Evolutionary conservation across 1,140 invertebrate genomes (phyloP), one percentile per base, ranked within the genome.

Genomic region (Drosophila kurseongensis): DNA sequence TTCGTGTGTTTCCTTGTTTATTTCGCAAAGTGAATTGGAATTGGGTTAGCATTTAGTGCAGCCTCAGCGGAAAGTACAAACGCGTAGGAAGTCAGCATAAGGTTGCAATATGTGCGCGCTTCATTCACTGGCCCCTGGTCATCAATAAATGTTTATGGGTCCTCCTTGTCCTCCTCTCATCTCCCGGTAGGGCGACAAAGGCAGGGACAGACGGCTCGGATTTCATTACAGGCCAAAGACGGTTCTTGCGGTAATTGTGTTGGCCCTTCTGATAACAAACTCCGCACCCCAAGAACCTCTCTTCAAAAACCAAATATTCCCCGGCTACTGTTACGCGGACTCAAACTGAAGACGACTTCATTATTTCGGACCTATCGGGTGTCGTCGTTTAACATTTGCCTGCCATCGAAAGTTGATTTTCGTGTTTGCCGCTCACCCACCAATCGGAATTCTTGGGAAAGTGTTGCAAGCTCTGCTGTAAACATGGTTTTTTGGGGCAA

Each of bases 361-460:
- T 88, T 77, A 65, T 65, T 45, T 72, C 42, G 44, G 40, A 13
- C 3, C 52, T 59, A 51, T 77, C 51, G 67, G 48, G 58, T 81
- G 73, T 62, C 71, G 60, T 9, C 65, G 65, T 57, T 71, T 57
- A 57, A 18, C 61, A 75, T 59, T 77, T 47, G 55, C 42, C 54
- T 61, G 47, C 51, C 23, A 80, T 89, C 84, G 80, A 88, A 88
- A 88, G 84, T 86, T 89, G 83, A 76, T 88, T 78, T 88, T 86
- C 63, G 60, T 88, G 79, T 79, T 63, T 56, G 65, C 73, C 71
- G 66, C 63, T 35, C 48, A 10, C n/a, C 48, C 48, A 32, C 29
- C 48, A 51, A 51, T 51, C 29, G 66, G 63, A 73, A 80, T 88
- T 88, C 79, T 88, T 71, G 61, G 52, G 83, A 89, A 83, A 86